A percentile compares a stretch with the other conserved stretches of the same genome.
phyloP scores from a whole-genome alignment of 2,113 vertebrate species.

The Plectropomus leopardus region DNA sequence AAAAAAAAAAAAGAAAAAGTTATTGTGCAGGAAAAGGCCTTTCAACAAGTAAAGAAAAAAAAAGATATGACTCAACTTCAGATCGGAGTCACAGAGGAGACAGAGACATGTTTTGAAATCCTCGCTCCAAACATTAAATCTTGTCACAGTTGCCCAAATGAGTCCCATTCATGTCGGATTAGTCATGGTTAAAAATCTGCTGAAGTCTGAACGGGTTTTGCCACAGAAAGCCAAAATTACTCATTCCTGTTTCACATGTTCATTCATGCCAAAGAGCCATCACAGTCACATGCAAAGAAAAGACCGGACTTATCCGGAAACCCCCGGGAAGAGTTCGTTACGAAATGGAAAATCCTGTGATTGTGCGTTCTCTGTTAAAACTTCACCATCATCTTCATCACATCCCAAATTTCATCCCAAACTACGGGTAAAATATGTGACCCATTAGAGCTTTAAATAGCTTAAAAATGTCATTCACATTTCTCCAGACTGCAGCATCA shows the following conservation, averaged over 20 bases:
- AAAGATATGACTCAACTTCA: constrained; percentile 8
- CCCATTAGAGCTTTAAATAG: not conserved
- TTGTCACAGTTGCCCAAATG: constrained; percentile 4
- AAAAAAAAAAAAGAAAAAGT: not conserved
- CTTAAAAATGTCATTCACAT: not conserved
- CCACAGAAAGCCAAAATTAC: constrained; percentile 43
- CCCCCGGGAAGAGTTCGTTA: not conserved
- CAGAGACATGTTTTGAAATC: constrained; percentile 32
- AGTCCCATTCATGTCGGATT: constrained; percentile 43
- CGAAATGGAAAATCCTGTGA: not conserved
- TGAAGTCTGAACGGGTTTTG: constrained; percentile 22
- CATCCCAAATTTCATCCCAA: not conserved
- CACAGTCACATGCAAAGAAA: constrained; percentile 26
- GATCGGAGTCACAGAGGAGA: constrained; percentile 3
- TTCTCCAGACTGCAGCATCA: not conserved
- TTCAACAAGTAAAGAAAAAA: not conserved
- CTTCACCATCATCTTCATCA: not conserved
- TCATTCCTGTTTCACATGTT: constrained; percentile 36
- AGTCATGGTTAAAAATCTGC: constrained; percentile 37
- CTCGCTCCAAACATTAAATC: not conserved
- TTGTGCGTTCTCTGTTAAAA: not conserved
- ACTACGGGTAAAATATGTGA: not conserved
- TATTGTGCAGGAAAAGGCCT: not conserved
- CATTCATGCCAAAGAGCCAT: constrained; percentile 30
- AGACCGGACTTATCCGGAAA: constrained; percentile 10